Base-by-base conservation (phyloP, 2,113 vertebrate species). In the Oryzias celebensis region DNA sequence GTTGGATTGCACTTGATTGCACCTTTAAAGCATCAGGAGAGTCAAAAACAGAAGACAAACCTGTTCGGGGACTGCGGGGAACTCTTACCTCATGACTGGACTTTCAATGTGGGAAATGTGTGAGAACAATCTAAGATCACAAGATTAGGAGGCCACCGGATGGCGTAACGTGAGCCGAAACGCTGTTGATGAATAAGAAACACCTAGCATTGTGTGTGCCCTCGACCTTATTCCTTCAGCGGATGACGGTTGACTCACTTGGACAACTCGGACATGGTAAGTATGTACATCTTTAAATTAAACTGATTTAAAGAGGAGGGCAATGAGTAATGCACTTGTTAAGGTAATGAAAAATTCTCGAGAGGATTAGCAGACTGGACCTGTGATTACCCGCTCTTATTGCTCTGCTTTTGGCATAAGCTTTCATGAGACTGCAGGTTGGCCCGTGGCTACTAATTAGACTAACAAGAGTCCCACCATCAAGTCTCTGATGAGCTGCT, bases 391-490 rank as follows among this genome's bases (percentile, higher is more conserved):
- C 75, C 78, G 84, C 62, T 83, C 69, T 14, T 68, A 64, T 69
- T 75, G 75, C 65, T 52, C 20, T 48, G 68, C 71, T 36, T 58
- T 62, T 41, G 70, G 61, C 52, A 49, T 47, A 66, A 57, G 36
- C 36, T 36, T 36, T 23, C 42, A 62, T 41, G 65, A 74, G 58
- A 68, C 75, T 69, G 52, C 62, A 64, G 59, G 46, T 36, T 63
- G 48, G 73, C 88, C 81, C 31, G 36, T 52, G 73, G 88, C 84
- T 66, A 64, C 72, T 81, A 79, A 87, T 87, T 87, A 87, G 65
- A 78, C 73, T 52, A 73, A 84, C 71, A 75, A 76, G 68, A 65
- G 62, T 75, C 68, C 72, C 71, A 64, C 62, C 70, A 57, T 76
- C 62, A 60, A 36, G 71, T 68, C 69, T 76, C 76, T 79, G 65